Evolutionary conservation across 2,797 vertebrate genomes (phyloP).

Genomic region (Ciconia nigra): DNA sequence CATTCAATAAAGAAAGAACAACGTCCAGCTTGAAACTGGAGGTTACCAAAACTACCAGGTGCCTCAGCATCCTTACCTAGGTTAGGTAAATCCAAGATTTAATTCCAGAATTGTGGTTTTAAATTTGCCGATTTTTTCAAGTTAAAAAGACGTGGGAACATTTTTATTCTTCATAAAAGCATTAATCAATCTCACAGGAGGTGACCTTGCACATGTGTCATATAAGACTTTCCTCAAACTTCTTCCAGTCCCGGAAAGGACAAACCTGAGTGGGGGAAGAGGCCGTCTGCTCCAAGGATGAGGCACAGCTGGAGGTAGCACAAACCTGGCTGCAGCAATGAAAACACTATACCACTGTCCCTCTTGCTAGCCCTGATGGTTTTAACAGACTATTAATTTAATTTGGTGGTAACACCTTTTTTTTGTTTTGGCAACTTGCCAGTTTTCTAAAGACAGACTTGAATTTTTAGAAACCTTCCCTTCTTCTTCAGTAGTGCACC

Average conservation of each 20-base stretch:
- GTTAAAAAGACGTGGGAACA: neutral
- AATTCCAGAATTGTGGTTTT: neutral
- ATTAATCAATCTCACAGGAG: neutral
- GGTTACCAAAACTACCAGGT: neutral
- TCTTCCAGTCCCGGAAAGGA: neutral
- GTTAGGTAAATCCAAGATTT: neutral
- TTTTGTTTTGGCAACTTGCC: neutral
- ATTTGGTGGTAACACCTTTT: neutral
- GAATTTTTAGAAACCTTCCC: neutral
- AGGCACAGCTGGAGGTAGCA: neutral
- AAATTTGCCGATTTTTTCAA: neutral
- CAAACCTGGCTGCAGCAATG: neutral
- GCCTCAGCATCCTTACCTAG: neutral
- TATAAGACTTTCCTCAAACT: neutral
- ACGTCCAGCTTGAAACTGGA: neutral
- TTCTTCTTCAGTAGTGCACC: neutral
- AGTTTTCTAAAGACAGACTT: neutral
- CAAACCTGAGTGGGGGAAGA: neutral
- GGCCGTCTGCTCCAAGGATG: neutral
- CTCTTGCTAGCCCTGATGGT: neutral
- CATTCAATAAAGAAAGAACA: neutral
- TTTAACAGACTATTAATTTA: neutral
- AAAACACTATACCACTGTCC: neutral
- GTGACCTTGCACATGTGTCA: neutral
- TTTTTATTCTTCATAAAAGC: neutral